These are phyloP conservation scores for Pelmatolapia mariae DNA, from an alignment of 2,113 vertebrate genomes.

Conservation along the genomic window DNA sequence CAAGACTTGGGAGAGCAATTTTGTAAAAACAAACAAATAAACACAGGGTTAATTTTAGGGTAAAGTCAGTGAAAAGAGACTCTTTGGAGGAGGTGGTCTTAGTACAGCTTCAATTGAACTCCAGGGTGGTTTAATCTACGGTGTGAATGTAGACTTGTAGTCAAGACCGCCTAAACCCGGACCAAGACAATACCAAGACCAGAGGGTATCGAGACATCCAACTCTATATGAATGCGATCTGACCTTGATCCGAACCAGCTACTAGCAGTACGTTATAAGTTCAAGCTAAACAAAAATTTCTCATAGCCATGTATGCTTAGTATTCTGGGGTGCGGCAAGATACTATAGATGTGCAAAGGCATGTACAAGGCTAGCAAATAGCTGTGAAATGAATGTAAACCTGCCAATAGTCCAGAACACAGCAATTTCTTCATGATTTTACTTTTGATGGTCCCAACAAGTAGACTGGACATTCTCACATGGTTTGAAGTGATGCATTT, in stretches of 20 bases:
- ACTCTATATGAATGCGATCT: not conserved
- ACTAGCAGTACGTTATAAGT: not conserved
- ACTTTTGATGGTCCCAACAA: not conserved
- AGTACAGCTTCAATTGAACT: not conserved
- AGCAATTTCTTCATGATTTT: not conserved
- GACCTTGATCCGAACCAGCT: not conserved
- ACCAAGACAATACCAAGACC: not conserved
- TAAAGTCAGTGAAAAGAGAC: not conserved
- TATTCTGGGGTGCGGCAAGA: not conserved
- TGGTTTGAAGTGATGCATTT: not conserved
- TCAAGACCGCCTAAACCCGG: not conserved
- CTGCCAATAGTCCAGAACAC: not conserved
- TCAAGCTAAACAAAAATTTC: fast-evolving
- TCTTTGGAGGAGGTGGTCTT: not conserved
- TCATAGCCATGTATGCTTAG: not conserved
- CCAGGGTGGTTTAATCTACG: not conserved
- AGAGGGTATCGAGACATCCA: not conserved
- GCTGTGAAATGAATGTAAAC: not conserved
- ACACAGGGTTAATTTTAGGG: no score
- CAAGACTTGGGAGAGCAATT: not conserved
- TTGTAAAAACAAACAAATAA: not conserved
- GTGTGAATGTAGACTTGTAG: not conserved
- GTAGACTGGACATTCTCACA: not conserved
- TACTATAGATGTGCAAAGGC: not conserved
- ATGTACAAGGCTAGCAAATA: not conserved